These are phyloP conservation scores for Drosophila murphyi DNA, from an alignment of 1,140 invertebrate species.

Conservation along the genomic window DNA sequence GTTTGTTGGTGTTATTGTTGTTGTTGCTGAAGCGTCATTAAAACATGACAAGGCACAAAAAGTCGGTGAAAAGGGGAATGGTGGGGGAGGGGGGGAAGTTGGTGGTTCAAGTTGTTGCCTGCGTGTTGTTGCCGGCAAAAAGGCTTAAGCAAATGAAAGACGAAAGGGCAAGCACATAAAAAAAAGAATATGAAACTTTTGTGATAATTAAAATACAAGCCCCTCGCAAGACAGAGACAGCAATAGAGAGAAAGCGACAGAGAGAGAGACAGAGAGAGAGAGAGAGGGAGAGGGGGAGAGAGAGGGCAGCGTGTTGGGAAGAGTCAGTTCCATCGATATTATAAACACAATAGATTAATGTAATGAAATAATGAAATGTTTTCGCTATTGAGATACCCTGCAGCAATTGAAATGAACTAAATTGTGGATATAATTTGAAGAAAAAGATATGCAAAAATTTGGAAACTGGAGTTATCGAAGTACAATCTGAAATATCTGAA, in stretches of 20 bases:
- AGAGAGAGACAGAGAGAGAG: neutral
- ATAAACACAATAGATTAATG: neutral
- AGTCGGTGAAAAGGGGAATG: slow-evolving; percentile 19
- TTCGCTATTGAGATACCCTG: slow-evolving; percentile 5
- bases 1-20: slow-evolving; percentile 46
- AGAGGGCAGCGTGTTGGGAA: neutral
- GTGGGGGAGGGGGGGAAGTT: neutral
- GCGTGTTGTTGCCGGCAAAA: slow-evolving; percentile 36
- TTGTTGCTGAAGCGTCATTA: slow-evolving; percentile 44
- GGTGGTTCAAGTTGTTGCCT: slow-evolving; percentile 20
- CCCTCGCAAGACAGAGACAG: neutral
- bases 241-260: neutral
- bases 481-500: neutral
- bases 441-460: neutral
- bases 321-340: neutral
- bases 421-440: too few species aligned
- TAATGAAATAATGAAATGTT: slow-evolving; percentile 7
- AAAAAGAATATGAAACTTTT: slow-evolving; percentile 50
- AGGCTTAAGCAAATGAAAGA: slow-evolving; percentile 59
- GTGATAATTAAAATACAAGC: slow-evolving; percentile 56
- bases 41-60: slow-evolving; percentile 72
- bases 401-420: neutral
- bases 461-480: neutral
- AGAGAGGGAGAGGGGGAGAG: too few species aligned
- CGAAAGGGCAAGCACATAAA: slow-evolving; percentile 34